Evolutionary conservation across 2,797 vertebrate species (phyloP).

Genomic region (Peromyscus eremicus): DNA sequence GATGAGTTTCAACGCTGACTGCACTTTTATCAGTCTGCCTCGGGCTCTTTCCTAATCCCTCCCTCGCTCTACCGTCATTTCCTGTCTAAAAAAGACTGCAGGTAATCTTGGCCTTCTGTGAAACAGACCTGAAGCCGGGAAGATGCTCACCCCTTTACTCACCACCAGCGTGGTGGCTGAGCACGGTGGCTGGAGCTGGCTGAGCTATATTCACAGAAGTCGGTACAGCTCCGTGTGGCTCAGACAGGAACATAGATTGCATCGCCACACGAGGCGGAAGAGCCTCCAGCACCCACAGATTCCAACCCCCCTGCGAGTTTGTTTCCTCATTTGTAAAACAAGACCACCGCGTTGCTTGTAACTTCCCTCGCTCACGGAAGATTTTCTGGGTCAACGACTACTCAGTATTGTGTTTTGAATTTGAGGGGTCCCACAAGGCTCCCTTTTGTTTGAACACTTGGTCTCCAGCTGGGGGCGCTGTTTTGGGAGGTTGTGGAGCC

Average conservation of each 20-base stretch:
- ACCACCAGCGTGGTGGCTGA: rapidly evolving
- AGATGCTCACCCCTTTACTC: background rate
- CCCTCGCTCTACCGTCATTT: background rate
- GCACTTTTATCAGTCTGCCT: background rate
- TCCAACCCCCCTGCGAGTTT: background rate
- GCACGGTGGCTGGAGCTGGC: background rate
- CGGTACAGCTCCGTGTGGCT: background rate
- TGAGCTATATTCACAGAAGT: too few relatives aligned
- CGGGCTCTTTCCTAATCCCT: background rate
- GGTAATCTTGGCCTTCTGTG: conserved; percentile 7
- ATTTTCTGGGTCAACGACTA: background rate
- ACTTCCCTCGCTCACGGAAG: background rate
- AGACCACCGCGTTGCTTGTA: background rate
- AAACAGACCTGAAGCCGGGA: background rate
- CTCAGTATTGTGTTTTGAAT: background rate
- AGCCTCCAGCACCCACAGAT: background rate
- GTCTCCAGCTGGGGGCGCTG: background rate
- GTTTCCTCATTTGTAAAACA: background rate
- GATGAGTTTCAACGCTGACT: background rate
- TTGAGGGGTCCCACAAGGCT: background rate
- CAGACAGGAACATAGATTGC: background rate
- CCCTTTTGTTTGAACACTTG: background rate
- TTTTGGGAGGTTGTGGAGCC: background rate
- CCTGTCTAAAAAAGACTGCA: background rate
- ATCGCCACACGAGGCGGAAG: too few relatives aligned